These are phyloP conservation scores for Sparidentex hasta DNA, from an alignment of 2,797 vertebrate genomes.

Conservation along the genomic window DNA sequence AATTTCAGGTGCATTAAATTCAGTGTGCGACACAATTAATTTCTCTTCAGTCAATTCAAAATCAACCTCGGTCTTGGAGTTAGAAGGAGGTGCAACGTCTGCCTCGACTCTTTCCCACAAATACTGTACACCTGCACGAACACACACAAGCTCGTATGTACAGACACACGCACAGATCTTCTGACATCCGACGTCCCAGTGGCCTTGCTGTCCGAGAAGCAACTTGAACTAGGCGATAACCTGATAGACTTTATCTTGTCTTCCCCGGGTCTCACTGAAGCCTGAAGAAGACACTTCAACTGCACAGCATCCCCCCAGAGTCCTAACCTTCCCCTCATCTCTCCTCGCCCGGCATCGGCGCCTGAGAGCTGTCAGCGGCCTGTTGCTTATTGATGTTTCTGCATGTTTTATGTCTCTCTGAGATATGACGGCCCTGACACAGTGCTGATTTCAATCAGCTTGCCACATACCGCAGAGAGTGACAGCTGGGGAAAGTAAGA, in stretches of 20 bases:
- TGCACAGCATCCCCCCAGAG: slow-evolving; percentile 93
- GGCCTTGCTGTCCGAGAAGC: slow-evolving; percentile 90
- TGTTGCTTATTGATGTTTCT: slow-evolving; percentile 99
- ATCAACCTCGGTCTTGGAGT: slow-evolving; percentile 1
- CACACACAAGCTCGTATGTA: neutral
- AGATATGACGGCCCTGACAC: slow-evolving; percentile 98
- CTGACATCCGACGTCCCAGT: slow-evolving; percentile 86
- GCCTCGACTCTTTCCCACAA: slow-evolving; percentile 6
- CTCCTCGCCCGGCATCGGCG: slow-evolving; percentile 91
- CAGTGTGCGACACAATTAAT: neutral
- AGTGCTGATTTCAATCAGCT: slow-evolving; percentile 98
- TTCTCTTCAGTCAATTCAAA: slow-evolving; percentile 29
- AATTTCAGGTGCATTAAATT: slow-evolving; percentile 13
- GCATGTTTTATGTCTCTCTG: slow-evolving; percentile 98
- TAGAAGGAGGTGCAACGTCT: slow-evolving; percentile 1
- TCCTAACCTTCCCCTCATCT: slow-evolving; percentile 97
- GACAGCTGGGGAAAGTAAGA: slow-evolving; percentile 83
- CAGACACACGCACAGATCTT: slow-evolving; percentile 57
- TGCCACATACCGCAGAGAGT: slow-evolving; percentile 89
- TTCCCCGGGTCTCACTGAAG: slow-evolving; percentile 91
- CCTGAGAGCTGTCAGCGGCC: slow-evolving; percentile 97
- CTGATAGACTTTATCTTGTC: slow-evolving; percentile 99
- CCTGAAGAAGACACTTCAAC: slow-evolving; percentile 95
- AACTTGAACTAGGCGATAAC: slow-evolving; percentile 97
- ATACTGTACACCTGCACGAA: slow-evolving; percentile 32